Evolutionary conservation across 1,140 invertebrate species (phyloP).

Genomic region (Gryllus bimaculatus): DNA sequence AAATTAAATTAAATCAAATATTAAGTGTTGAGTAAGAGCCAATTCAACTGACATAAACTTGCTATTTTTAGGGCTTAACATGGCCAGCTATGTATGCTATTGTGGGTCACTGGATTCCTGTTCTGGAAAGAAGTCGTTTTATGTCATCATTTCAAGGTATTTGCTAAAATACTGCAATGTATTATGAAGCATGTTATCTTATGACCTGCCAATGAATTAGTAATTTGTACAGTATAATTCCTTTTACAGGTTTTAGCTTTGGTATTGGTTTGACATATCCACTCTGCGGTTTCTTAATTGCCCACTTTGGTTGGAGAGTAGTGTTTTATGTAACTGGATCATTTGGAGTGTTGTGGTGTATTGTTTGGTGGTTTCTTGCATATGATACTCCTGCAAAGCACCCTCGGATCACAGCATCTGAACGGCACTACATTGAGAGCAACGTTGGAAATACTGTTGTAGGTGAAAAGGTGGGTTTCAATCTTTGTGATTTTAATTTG

Average conservation of each 20-base stretch:
- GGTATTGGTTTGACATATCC: constrained; percentile 63
- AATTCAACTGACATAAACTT: too few relatives aligned
- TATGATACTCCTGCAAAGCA: constrained; percentile 62
- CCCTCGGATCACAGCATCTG: constrained; percentile 58
- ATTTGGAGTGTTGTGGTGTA: constrained; percentile 55
- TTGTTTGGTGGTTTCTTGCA: constrained; percentile 63
- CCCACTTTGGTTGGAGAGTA: constrained; percentile 51
- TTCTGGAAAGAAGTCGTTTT: constrained; percentile 61
- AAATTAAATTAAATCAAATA: too few relatives aligned
- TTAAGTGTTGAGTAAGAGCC: too few relatives aligned
- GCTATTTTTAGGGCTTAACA: constrained; percentile 56
- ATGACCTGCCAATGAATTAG: neutral
- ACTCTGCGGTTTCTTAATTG: constrained; percentile 57
- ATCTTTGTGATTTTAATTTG: neutral
- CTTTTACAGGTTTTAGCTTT: constrained; percentile 52
- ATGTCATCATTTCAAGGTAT: constrained; percentile 67
- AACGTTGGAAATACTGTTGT: constrained; percentile 43
- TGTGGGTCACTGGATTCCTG: constrained; percentile 76
- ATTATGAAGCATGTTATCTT: too few relatives aligned
- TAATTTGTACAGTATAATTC: neutral
- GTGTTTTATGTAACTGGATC: constrained; percentile 62
- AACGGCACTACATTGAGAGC: constrained; percentile 58
- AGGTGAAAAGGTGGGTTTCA: constrained; percentile 34
- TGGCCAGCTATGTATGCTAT: constrained; percentile 80
- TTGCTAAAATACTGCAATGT: constrained; percentile 12